Conservation (phyloP, 2,888 invertebrate genomes). For the Lasiommata megera region DNA sequence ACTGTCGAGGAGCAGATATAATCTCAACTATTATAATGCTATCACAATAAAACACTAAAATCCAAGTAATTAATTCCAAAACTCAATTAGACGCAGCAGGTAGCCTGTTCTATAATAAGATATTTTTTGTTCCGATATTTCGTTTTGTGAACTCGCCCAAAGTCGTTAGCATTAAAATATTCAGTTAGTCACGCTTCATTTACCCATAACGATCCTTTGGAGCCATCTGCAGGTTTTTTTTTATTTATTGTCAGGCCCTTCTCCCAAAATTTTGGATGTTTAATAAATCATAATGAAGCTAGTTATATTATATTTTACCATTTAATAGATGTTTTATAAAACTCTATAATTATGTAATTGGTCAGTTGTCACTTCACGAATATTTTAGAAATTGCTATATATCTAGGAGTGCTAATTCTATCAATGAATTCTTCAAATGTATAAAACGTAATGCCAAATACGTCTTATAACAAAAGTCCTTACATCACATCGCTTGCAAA, state of each 20-base stretch:
- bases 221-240: constrained; percentile 29
- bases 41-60: neutral
- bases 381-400: too few relatives aligned
- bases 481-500: too few relatives aligned
- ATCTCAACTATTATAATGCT: too few relatives aligned
- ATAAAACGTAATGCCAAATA: too few relatives aligned
- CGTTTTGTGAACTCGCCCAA: constrained; percentile 22
- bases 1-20: too few relatives aligned
- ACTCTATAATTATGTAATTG: neutral
- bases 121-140: constrained; percentile 20
- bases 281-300: constrained; percentile 25
- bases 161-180: constrained; percentile 27
- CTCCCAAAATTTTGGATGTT: constrained; percentile 24
- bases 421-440: too few relatives aligned
- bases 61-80: constrained; percentile 1
- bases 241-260: constrained; percentile 26
- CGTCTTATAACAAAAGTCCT: too few relatives aligned
- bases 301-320: constrained; percentile 5
- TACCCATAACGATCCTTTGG: constrained; percentile 26
- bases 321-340: neutral
- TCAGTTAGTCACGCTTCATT: constrained; percentile 30
- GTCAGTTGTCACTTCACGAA: neutral
- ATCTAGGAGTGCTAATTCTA: too few relatives aligned
- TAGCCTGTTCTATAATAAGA: constrained; percentile 22
- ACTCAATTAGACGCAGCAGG: constrained; percentile 1